Evolutionary conservation across 2,113 vertebrate genomes (phyloP), one percentile per base, ranked within the genome.

Genomic region (Monopterus albus): DNA sequence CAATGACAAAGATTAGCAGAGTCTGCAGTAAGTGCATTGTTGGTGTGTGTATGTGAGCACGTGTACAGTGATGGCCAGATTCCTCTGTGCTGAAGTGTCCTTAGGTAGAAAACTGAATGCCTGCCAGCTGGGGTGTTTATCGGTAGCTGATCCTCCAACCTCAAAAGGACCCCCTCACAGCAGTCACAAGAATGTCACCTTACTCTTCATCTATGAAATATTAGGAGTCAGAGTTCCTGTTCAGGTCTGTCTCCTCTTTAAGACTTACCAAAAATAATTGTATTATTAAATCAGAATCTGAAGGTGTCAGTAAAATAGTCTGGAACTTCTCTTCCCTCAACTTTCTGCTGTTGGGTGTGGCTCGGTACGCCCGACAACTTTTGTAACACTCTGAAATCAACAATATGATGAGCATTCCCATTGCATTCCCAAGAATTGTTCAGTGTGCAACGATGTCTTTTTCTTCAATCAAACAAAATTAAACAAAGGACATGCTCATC

Each of bases 1-100:
- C 33, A 68, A 39, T 59, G 40, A 60, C 18, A 14, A 7, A 46
- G 57, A 53, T 21, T 18, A 47, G 5, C 12, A 40, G 14, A 38
- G 17, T 61, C 31, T 9, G 21, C 35, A 38, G 39, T 18, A 66
- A 46, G 29, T 15, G 52, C 25, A 15, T 50, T 63, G 50, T 68
- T 35, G 17, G 33, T 38, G 14, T 42, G 47, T 70, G 58, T 42
- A 46, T 20, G 36, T 53, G 23, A 20, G 14, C 21, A 17, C 18
- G 31, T 60, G 47, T 61, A 31, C 61, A 55, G 49, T 53, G 57
- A 60, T 31, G 1, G 10, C 26, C 17, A 28, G 12, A 52, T 20
- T 51, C 15, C 17, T 47, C 20, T 13, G 14, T n/a, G 35, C 35
- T 17, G 6, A 58, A 58, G 40, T 46, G 11, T 50, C 55, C 35